Percentiles rank a stretch among this genome's conserved stretches.
These are phyloP conservation scores for Eupithecia pulchellata DNA, from an alignment of 2,888 invertebrate species.

Conservation along the genomic window DNA sequence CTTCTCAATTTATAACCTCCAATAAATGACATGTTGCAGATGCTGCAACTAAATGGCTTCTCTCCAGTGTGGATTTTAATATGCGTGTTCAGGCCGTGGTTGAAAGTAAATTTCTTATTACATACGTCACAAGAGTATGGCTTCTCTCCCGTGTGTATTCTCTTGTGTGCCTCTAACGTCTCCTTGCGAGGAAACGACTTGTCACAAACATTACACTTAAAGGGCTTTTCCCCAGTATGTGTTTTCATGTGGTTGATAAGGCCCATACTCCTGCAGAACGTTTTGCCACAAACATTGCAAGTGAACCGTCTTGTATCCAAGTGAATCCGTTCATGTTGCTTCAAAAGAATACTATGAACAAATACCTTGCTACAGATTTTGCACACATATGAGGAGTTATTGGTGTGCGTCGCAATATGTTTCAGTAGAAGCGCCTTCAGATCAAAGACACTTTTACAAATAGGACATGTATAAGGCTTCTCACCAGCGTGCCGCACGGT, in stretches of 20 bases:
- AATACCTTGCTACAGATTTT: constrained; percentile 21
- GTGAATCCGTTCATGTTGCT: constrained; percentile 21
- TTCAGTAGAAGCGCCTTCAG: constrained; percentile 20
- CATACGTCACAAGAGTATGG: constrained; percentile 26
- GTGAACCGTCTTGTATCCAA: constrained; percentile 18
- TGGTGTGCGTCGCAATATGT: constrained; percentile 28
- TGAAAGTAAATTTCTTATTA: constrained; percentile 23
- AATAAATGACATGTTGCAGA: constrained; percentile 26
- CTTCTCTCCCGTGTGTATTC: constrained; percentile 27
- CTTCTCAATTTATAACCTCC: constrained; percentile 23
- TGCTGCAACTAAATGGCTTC: constrained; percentile 25
- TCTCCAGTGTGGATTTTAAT: constrained; percentile 28
- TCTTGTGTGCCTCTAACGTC: constrained; percentile 23
- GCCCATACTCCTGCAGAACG: constrained; percentile 22
- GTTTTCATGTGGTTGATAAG: constrained; percentile 26
- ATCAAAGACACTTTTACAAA: constrained; percentile 25
- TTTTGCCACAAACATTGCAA: constrained; percentile 24
- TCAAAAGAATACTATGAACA: constrained; percentile 15
- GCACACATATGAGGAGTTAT: constrained; percentile 29
- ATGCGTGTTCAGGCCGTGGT: constrained; percentile 20
- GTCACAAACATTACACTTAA: constrained; percentile 29
- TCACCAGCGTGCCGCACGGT: constrained; percentile 17
- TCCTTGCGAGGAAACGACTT: constrained; percentile 23
- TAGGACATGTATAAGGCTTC: constrained; percentile 21
- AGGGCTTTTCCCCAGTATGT: constrained; percentile 37